Evolutionary conservation across 2,113 vertebrate genomes (phyloP), one percentile per base, ranked within the genome.

Genomic region (Apeltes quadracus): DNA sequence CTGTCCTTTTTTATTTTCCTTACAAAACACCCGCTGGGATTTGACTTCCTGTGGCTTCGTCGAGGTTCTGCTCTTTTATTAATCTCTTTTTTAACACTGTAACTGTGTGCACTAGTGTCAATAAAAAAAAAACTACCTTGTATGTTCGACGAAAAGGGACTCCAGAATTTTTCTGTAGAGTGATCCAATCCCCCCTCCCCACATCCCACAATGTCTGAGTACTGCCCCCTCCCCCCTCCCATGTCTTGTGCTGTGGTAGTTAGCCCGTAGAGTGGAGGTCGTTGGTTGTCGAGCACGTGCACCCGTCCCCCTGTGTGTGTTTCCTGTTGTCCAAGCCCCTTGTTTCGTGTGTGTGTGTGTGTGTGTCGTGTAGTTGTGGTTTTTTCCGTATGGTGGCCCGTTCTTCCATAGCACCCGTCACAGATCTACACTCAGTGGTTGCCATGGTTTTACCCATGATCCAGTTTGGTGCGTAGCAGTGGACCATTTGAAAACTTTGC

Each of bases 91-190:
- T 7, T 73, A 82, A 93, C 84, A 89, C 92, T 96, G 95, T 96
- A 94, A 84, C 86, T 92, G 89, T 96, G 89, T 95, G 90, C 94
- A 93, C 93, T 94, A 93, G 94, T 93, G 93, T 97, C 94, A 97
- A 97, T 97, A 96, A 96, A 89, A 95, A 82, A 94, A 34, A 34
- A 34, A 34, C 88, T 84, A 92, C 91, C 90, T 92, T 91, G 93
- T 85, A 69, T 69, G 83, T 85, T 77, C 12, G 25, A 93, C 94
- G 91, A 92, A 95, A 94, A 86, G 89, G 93, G 88, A 86, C 92
- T 94, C 90, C 86, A 87, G 90, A 88, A 90, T 95, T 94, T 76
- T 76, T 93, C 93, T 95, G 93, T 82, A 87, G 74, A 58, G 9
- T 7, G 18, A 48, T 1, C 27, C 57, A 53, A 12, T 11, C 25